Base-by-base conservation (phyloP, 2,113 vertebrate species). In the Procavia capensis region DNA sequence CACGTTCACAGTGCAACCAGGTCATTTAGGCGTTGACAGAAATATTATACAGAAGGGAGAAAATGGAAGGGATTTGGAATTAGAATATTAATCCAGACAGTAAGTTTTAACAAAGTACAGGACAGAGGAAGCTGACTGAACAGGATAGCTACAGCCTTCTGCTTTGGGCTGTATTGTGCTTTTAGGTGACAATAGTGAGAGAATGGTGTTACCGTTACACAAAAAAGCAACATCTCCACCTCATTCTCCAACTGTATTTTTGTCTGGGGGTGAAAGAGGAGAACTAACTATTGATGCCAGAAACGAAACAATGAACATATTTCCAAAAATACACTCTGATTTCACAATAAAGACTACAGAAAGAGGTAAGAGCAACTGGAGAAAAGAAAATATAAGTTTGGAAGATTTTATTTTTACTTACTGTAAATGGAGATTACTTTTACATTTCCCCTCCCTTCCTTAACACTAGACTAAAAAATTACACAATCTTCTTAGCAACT, bases 21-120 rank as follows among this genome's bases (percentile, higher is more conserved):
- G 43, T 93, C 81, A 86, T 85, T 95, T 95, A 79, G 61, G 95
- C 94, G 72, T 78, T 72, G 75, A 41, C 6, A 72, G 39, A 92
- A 45, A 89, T 75, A 72, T 76, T 27, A 7, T 88, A 84, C 7
- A 91, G 25, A 25, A 74, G 36, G 29, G 36, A 72, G 63, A 95
- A 95, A 64, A 81, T 24, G 47, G 68, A 83, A 86, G 17, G 11
- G 31, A 81, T 91, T 79, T 54, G 25, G 85, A 94, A 75, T 84
- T 61, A 68, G 19, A 76, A 22, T 79, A 78, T 68, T 75, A 86
- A 84, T 74, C 3, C 47, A 75, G 25, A 85, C 88, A 95, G 36
- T 29, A 88, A 86, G 43, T 8, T 74, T 79, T 75, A 92, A 81
- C 41, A 81, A 76, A 96, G 47, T 2, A 70, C 31, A 86, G 8